These are phyloP conservation scores for Chamaedrilus cognettii DNA, from an alignment of 2,888 invertebrate genomes.

Conservation along the genomic window DNA sequence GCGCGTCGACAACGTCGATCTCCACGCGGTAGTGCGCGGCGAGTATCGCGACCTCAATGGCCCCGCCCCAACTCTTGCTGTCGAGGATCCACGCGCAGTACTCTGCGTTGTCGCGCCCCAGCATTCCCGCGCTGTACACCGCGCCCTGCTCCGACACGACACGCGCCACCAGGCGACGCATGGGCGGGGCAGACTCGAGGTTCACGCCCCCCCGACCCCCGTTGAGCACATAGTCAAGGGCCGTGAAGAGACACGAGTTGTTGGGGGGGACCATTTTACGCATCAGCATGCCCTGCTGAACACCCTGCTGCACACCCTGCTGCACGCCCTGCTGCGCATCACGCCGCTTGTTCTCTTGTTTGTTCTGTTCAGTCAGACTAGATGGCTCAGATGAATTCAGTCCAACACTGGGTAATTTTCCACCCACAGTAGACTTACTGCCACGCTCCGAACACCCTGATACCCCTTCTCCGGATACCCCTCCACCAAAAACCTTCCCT, in stretches of 20 bases:
- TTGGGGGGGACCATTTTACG: constrained; percentile 82
- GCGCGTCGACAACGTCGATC: constrained; percentile 91
- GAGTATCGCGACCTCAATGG: constrained; percentile 87
- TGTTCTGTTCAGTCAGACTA: no score
- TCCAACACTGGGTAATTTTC: no score
- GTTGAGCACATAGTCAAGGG: constrained; percentile 68
- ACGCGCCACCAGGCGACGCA: constrained; percentile 86
- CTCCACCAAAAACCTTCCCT: no score
- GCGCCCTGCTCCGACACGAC: constrained; percentile 76
- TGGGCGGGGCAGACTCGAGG: constrained; percentile 71
- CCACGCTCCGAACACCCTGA: no score
- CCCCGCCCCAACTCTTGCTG: constrained; percentile 86
- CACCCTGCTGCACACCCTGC: no score
- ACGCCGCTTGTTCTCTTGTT: no score
- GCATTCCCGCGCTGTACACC: constrained; percentile 81
- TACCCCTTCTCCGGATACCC: no score
- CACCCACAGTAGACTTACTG: no score
- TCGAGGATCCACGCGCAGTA: constrained; percentile 91
- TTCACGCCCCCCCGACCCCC: constrained; percentile 71
- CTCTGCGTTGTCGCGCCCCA: constrained; percentile 74
- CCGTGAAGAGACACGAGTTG: constrained; percentile 95
- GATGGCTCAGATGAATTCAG: no score
- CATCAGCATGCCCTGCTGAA: no score
- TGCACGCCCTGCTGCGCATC: no score
- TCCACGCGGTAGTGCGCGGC: constrained; percentile 85